A percentile compares a stretch with the other conserved stretches of the same genome.
Evolutionary conservation across 2,888 invertebrate genomes (phyloP).

Genomic region (Himalopsyche anomala): DNA sequence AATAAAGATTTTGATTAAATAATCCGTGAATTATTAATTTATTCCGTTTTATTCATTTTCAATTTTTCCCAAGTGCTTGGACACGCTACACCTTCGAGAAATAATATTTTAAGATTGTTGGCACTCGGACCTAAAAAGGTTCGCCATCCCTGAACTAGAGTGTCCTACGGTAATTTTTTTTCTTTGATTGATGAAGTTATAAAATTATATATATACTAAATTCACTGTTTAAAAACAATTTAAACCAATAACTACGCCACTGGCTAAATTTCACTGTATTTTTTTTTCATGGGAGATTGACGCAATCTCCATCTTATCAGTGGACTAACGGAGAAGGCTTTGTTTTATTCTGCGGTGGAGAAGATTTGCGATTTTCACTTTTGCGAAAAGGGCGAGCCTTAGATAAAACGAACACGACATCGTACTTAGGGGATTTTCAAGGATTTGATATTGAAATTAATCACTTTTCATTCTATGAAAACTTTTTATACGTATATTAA

Average conservation of each 20-base stretch:
- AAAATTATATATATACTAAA: no score
- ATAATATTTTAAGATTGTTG: no score
- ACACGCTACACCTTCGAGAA: no score
- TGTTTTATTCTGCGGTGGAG: slow-evolving; percentile 23
- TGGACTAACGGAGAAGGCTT: slow-evolving; percentile 11
- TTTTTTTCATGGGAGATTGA: neutral
- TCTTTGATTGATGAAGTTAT: no score
- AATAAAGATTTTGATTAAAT: no score
- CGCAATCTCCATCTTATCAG: slow-evolving; percentile 27
- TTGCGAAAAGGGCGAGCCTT: slow-evolving; percentile 17
- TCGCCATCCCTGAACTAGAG: no score
- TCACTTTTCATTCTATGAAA: slow-evolving; percentile 3
- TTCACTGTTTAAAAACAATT: no score
- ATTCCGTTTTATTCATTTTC: no score
- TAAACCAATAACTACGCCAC: neutral
- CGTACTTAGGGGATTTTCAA: slow-evolving; percentile 37
- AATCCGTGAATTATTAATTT: no score
- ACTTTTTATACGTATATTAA: neutral
- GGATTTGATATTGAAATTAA: slow-evolving; percentile 34
- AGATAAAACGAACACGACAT: slow-evolving; percentile 24
- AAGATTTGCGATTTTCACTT: slow-evolving; percentile 37
- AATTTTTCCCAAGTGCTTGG: no score
- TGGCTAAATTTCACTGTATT: neutral
- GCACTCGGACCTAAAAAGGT: no score
- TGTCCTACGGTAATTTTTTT: no score